Evolutionary conservation across 2,888 invertebrate genomes (phyloP).

Genomic region (Oscheius sp.): DNA sequence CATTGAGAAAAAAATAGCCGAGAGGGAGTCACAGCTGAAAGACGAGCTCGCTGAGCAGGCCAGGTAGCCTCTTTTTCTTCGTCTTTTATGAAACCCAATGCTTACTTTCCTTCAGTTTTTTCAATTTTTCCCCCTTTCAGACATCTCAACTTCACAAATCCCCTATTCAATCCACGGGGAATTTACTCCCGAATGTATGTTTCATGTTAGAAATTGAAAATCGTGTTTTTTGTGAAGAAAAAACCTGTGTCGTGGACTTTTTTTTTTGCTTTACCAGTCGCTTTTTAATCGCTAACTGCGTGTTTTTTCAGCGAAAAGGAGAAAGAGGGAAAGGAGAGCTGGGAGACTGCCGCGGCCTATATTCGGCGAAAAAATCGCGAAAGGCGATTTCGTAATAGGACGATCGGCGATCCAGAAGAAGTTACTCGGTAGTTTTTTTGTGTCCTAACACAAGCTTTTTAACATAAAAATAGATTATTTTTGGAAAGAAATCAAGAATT

Average conservation of each 20-base stretch:
- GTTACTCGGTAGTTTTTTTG: slow-evolving; percentile 40
- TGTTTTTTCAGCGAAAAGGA: slow-evolving; percentile 21
- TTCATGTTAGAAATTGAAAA: neutral
- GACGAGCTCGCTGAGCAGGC: slow-evolving; percentile 28
- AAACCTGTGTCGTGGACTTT: neutral
- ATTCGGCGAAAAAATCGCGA: slow-evolving; percentile 68
- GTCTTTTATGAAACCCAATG: too few relatives aligned
- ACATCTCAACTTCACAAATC: slow-evolving; percentile 9
- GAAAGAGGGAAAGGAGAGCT: slow-evolving; percentile 49
- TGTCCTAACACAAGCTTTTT: neutral
- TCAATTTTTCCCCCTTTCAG: neutral
- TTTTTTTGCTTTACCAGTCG: slow-evolving; percentile 1
- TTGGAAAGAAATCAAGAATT: neutral
- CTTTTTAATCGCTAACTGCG: slow-evolving; percentile 14
- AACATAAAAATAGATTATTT: neutral
- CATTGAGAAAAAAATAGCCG: slow-evolving; percentile 34
- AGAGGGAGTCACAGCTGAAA: slow-evolving; percentile 30
- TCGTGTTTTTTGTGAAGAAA: neutral
- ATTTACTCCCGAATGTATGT: slow-evolving; percentile 20
- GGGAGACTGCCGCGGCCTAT: slow-evolving; percentile 64
- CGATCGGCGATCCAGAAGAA: slow-evolving; percentile 65
- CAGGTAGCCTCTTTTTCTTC: neutral
- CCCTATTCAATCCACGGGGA: slow-evolving; percentile 6
- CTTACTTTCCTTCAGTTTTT: neutral
- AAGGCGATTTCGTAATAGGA: slow-evolving; percentile 61